phyloP scores from a whole-genome alignment of 2,113 vertebrate species.

The Ellobius talpinus region DNA sequence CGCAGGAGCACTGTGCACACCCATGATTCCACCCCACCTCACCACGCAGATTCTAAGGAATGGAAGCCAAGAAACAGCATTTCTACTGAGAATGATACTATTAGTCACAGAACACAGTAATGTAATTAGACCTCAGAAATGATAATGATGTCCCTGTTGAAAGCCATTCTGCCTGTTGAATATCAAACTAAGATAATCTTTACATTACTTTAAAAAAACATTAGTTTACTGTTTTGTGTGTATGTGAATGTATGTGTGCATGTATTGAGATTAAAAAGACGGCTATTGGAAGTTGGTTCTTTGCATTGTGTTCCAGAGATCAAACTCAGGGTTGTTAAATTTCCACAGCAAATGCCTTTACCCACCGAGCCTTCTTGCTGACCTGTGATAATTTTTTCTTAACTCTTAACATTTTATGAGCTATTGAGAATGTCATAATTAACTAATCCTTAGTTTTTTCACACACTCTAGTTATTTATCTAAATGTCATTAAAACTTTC shows the following conservation, averaged over 20 bases:
- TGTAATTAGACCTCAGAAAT: not conserved
- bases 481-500: conserved; percentile 18
- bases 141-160: not conserved
- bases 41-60: not conserved
- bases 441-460: conserved; percentile 6
- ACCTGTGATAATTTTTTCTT: not conserved
- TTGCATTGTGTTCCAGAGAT: not conserved
- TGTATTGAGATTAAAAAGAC: not conserved
- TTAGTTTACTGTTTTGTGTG: not conserved
- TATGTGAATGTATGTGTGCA: not conserved
- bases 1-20: not conserved
- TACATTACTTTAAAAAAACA: not conserved
- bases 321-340: not conserved
- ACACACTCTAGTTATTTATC: not conserved
- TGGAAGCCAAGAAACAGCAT: not conserved
- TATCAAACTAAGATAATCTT: not conserved
- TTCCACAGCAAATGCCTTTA: not conserved
- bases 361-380: not conserved
- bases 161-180: not conserved
- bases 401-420: not conserved
- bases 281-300: not conserved
- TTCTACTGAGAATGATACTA: not conserved
- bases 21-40: not conserved
- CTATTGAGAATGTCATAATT: not conserved
- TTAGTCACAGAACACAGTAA: not conserved